Conservation (phyloP, 2,113 vertebrate genomes). For the Cervus canadensis region DNA sequence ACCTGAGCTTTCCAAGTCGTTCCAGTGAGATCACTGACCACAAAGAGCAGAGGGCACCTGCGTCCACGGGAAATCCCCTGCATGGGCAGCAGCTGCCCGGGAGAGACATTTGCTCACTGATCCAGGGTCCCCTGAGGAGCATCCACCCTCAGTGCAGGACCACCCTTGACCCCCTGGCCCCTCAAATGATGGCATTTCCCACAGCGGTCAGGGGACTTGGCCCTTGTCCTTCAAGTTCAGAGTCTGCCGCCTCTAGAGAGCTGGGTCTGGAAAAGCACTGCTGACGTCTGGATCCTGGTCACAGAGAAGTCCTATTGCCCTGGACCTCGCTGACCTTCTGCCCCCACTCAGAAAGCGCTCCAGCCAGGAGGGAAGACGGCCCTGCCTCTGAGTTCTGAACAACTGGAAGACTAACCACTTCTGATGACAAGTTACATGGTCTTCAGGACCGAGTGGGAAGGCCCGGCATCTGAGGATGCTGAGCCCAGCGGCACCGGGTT, state of each 20-base stretch:
- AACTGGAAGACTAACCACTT: background rate
- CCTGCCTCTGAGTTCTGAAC: background rate
- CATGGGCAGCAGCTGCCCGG: background rate
- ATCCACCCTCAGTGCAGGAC: background rate
- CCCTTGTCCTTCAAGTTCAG: background rate
- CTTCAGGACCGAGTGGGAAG: background rate
- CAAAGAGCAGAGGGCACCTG: background rate
- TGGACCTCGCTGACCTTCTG: background rate
- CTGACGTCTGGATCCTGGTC: background rate
- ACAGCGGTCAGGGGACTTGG: background rate
- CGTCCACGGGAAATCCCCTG: fast-evolving
- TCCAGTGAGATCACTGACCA: background rate
- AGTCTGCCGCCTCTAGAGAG: background rate
- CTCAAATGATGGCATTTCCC: background rate
- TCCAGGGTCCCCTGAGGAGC: background rate
- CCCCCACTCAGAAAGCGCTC: background rate
- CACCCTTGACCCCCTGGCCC: background rate
- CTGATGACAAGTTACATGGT: background rate
- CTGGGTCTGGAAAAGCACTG: background rate
- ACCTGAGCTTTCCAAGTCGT: background rate
- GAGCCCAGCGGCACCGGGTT: background rate
- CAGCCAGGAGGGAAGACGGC: background rate
- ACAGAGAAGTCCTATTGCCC: background rate
- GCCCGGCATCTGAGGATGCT: background rate
- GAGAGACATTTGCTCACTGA: background rate